Percentiles rank a stretch among this genome's conserved stretches.
Conservation (phyloP, 1,140 invertebrate genomes). For the Dryas iulia region DNA sequence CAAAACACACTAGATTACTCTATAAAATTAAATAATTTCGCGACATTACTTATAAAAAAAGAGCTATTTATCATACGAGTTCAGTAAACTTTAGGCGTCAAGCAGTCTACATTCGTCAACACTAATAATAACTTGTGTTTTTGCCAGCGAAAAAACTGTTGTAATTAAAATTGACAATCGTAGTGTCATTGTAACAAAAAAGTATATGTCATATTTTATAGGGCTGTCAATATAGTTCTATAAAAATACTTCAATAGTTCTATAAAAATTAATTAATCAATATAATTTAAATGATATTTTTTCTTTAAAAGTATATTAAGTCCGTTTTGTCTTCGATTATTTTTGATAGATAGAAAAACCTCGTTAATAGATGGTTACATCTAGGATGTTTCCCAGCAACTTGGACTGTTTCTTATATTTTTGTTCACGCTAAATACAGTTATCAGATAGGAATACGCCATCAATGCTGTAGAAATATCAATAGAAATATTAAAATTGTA, state of each 20-base stretch:
- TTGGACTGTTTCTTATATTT: too few relatives aligned
- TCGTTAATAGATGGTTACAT: too few relatives aligned
- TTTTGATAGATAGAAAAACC: too few relatives aligned
- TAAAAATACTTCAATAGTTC: neutral
- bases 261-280: too few relatives aligned
- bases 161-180: constrained; percentile 50
- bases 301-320: too few relatives aligned
- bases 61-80: constrained; percentile 26
- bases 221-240: constrained; percentile 13
- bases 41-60: neutral
- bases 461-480: too few relatives aligned
- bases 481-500: too few relatives aligned
- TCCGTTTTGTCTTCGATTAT: too few relatives aligned
- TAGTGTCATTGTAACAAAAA: constrained; percentile 31
- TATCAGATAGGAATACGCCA: too few relatives aligned
- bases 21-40: neutral
- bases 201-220: neutral
- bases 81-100: constrained; percentile 37
- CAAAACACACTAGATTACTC: neutral
- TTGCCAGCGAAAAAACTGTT: constrained; percentile 47
- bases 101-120: constrained; percentile 37
- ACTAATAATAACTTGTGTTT: constrained; percentile 40
- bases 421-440: too few relatives aligned
- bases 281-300: too few relatives aligned
- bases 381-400: too few relatives aligned